Evolutionary conservation across 2,888 invertebrate species (phyloP).

Genomic region (Agriopis marginaria): DNA sequence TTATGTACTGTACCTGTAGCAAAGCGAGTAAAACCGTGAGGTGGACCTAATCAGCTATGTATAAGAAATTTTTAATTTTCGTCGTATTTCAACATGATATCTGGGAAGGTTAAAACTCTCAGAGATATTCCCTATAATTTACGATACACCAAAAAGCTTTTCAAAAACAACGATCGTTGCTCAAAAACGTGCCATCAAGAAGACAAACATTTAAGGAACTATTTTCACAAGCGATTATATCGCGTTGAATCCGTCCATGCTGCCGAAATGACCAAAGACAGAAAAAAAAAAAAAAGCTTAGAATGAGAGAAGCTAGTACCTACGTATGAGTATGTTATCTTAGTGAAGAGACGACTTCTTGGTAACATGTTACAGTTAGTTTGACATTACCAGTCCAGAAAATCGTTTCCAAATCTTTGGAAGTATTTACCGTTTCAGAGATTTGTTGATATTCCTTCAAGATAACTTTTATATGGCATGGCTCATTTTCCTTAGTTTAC

Average conservation of each 20-base stretch:
- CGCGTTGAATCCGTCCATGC: neutral
- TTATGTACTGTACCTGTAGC: neutral
- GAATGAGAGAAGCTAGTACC: too few relatives aligned
- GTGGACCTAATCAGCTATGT: neutral
- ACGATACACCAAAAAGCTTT: conserved; percentile 59
- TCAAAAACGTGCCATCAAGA: conserved; percentile 59
- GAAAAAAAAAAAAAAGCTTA: too few relatives aligned
- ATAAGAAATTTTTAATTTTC: neutral
- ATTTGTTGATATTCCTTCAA: too few relatives aligned
- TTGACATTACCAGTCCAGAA: too few relatives aligned
- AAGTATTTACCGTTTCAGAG: too few relatives aligned
- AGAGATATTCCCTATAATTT: conserved; percentile 57
- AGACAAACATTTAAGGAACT: neutral
- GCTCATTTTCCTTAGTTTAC: too few relatives aligned
- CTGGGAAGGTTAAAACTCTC: conserved; percentile 12
- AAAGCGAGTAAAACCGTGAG: neutral
- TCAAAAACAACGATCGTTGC: conserved; percentile 68
- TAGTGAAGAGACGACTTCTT: too few relatives aligned
- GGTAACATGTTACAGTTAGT: too few relatives aligned
- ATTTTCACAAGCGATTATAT: neutral
- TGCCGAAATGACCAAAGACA: too few relatives aligned
- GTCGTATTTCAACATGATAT: conserved; percentile 1
- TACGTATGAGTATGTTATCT: too few relatives aligned
- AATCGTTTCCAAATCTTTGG: too few relatives aligned
- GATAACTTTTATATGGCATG: too few relatives aligned